Evolutionary conservation across 2,113 vertebrate species (phyloP), one percentile per base, ranked within the genome.

Genomic region (Toxotes chatareus): DNA sequence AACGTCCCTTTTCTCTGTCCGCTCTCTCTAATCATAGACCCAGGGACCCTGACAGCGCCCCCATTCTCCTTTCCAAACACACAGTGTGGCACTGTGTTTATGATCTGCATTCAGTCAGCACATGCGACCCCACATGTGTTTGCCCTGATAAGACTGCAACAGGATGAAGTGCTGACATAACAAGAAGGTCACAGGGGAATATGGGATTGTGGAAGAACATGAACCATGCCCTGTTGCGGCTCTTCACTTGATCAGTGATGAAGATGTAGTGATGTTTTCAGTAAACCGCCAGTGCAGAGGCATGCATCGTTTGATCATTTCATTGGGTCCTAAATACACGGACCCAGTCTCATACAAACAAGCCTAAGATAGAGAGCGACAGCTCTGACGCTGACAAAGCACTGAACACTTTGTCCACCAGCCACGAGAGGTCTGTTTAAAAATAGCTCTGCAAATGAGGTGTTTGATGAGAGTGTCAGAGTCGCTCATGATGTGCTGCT

Each of bases 161-260:
- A 86, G 80, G 84, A 89, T 67, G 80, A 44, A 68, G 68, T 56
- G 1, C 19, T 62, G 84, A 68, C 60, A 73, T 73, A 44, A 76
- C 34, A 79, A 78, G 61, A 72, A 53, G 59, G 23, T 46, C 60
- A 59, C 53, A 47, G n/a, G 69, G 23, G 38, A 56, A 31, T 42
- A 17, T 60, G 23, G 66, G 49, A 61, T 47, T 66, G 71, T 44
- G 12, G 66, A 11, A 13, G 56, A 21, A 44, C 21, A 16, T 2
- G 14, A 16, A 38, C 21, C 21, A 7, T 60, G 65, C 8, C 14
- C 40, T 55, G 5, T 1, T 61, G 53, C 27, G 17, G 55, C 55
- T 68, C 38, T 49, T 56, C 13, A 31, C 65, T 42, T 23, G 10
- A 73, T 46, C 27, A 13, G 38, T 68, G 27, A 66, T 65, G 23